Base-by-base conservation (phyloP, 2,113 vertebrate genomes). In the Struthio camelus region DNA sequence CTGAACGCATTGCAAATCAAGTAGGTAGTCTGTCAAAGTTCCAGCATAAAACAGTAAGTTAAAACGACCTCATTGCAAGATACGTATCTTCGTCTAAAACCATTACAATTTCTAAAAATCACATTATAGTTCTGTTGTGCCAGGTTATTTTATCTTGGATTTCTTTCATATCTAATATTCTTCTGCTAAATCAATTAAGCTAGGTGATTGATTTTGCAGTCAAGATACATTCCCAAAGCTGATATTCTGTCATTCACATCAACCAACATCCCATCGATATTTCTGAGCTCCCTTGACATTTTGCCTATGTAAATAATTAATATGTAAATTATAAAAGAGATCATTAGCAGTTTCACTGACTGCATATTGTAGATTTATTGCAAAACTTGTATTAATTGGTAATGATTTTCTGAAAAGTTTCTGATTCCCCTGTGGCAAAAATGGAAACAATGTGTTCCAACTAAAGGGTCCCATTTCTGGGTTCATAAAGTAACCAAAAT, bases 101-200 rank as follows among this genome's bases (percentile, higher is more conserved):
- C 42, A 20, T 61, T 93, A 80, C 70, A 10, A 81, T 91, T 85
- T 87, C 19, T 1, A 80, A 77, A 92, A 79, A 76, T 19, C 9
- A n/a, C 1, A 0, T 73, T 72, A 20, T 64, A 18, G 11, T 79
- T 87, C 23, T 59, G 40, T 56, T 53, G 11, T 70, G 48, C 11
- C 42, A 36, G 24, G 4, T 30, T 85, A 90, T 93, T 71, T 94
- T 75, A 48, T 89, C 77, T 80, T 86, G 27, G 11, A 50, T 76
- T 87, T 93, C 54, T 91, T 93, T 78, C 46, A 67, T 85, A 28
- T 71, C 38, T 86, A 70, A 82, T 90, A 88, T 53, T 93, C 38
- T 82, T 27, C 81, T 87, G 56, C 65, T 72, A 73, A 94, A 82
- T 95, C 89, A 89, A 17, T 94, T 96, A 93, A 75, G 13, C 19